Evolutionary conservation across 1,140 invertebrate genomes (phyloP), one percentile per base, ranked within the genome.

Genomic region (Glossosoma conforme): DNA sequence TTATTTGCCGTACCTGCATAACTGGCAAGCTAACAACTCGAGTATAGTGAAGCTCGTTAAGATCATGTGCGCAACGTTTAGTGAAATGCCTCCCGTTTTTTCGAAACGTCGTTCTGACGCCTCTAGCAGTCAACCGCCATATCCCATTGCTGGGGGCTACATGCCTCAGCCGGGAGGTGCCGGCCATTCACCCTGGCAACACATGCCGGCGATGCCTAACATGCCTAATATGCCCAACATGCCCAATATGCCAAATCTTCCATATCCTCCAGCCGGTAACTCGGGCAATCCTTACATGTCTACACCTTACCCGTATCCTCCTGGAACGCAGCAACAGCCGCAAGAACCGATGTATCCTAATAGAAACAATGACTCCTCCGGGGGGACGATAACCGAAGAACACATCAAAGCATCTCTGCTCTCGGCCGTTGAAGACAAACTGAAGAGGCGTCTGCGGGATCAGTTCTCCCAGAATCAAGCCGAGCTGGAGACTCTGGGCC

Each of bases 1-100:
- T 48, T 98, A 97, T 72, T 75, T 99, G 52, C 96, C 96, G 5
- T 99, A 97, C 77, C 76, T 99, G 38, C 90, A 95, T 61, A 90
- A 98, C 60, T 99, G 97, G 97, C 81, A 83, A 60, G 81, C 86
- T 56, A 81, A 83, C 62, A 71, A 77, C 13, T 95, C 93, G 2
- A 91, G 95, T 70, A 71, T 98, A 54, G 65, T 88, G 4, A 84
- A 85, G 20, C 73, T 97, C 8, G 89, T 97, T 61, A 87, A 94
- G 76, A 82, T 95, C 24, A 89, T 99, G 86, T 87, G 90, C 45
- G 78, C 87, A 40, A 88, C 88, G 18, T 99, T 99, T 78, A 90
- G 94, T 24, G 94, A 98, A 51, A 79, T 88, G 58, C 95, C 95
- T 43, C 97, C 97, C 20, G 93, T 99, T 1, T 98, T 88, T 76